Base-by-base conservation (phyloP, 2,113 vertebrate genomes). In the Elephantulus edwardii region DNA sequence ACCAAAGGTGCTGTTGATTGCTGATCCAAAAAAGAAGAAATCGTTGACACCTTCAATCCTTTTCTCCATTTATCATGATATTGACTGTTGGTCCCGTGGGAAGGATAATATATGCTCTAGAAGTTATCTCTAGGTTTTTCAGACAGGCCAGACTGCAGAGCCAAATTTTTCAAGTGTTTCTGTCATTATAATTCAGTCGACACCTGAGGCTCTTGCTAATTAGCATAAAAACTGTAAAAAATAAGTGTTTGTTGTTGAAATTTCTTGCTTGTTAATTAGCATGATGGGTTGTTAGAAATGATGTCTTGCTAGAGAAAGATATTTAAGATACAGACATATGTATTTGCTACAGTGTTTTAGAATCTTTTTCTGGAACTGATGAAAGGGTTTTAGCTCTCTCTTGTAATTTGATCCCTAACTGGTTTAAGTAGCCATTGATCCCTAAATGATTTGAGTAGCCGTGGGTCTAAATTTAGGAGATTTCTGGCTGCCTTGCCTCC, bases 141-240 rank as follows among this genome's bases (percentile, higher is more conserved):
- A 54, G 46, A 84, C 72, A 88, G 22, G 5, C 4, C 30, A 60
- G 33, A 42, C 2, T 70, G 12, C 16, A 87, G 68, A 91, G 13
- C 30, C 79, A 83, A 16, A 46, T 19, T 82, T 88, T 91, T 64
- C 17, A 66, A 62, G 52, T 74, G 26, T 28, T 76, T 80, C n/a
- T 91, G 4, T 88, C 66, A 38, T 72, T 95, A 28, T 83, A 26
- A 35, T 94, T 89, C 81, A 91, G 17, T 54, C 12, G 90, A 76
- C 14, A 91, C 17, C 6, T 70, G 72, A 87, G 6, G 8, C 30
- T 81, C 80, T 86, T 85, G 12, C 52, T 85, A 82, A 48, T 90
- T 91, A 82, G 66, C 50, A 78, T 60, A n/a, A 1, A 71, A 22
- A 38, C 71, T 77, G 58, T 82, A 14, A 84, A 48, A 95, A 89